These are phyloP conservation scores for Dynastes maya DNA, from an alignment of 2,888 invertebrate species.

Conservation along the genomic window DNA sequence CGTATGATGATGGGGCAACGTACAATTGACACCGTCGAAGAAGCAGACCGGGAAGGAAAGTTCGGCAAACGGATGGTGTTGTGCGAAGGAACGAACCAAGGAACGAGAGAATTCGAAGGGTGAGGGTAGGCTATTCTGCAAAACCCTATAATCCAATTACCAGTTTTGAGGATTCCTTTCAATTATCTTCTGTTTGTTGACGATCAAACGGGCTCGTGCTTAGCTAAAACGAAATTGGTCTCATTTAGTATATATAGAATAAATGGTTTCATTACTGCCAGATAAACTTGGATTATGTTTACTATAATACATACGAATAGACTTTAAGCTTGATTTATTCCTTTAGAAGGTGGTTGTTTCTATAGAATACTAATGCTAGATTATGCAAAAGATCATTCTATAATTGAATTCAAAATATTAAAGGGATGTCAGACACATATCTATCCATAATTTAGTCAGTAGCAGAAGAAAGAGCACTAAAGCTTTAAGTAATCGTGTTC, in stretches of 20 bases:
- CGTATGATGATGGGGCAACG: conserved; percentile 14
- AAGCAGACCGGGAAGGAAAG: conserved; percentile 9
- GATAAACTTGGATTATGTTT: conserved; percentile 2
- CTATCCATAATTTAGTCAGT: too few relatives aligned
- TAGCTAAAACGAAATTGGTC: conserved; percentile 29
- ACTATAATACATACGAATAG: background rate
- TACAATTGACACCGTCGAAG: conserved; percentile 36
- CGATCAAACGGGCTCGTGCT: conserved; percentile 36
- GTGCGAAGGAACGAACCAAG: conserved; percentile 20
- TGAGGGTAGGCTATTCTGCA: conserved; percentile 37
- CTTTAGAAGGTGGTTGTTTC: too few relatives aligned
- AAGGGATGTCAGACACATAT: too few relatives aligned
- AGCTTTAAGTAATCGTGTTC: too few relatives aligned
- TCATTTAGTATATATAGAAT: conserved; percentile 31
- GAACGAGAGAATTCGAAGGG: background rate
- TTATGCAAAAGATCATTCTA: too few relatives aligned
- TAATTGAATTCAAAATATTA: too few relatives aligned
- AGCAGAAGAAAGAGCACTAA: too few relatives aligned
- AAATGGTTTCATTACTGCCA: conserved; percentile 16
- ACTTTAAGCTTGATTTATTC: too few relatives aligned
- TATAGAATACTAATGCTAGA: too few relatives aligned
- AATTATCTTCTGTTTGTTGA: conserved; percentile 43
- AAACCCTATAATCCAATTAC: conserved; percentile 44
- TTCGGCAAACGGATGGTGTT: background rate
- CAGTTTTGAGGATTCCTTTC: conserved; percentile 44